Conservation (phyloP, 2,888 invertebrate genomes). For the Ethmia dodecea region DNA sequence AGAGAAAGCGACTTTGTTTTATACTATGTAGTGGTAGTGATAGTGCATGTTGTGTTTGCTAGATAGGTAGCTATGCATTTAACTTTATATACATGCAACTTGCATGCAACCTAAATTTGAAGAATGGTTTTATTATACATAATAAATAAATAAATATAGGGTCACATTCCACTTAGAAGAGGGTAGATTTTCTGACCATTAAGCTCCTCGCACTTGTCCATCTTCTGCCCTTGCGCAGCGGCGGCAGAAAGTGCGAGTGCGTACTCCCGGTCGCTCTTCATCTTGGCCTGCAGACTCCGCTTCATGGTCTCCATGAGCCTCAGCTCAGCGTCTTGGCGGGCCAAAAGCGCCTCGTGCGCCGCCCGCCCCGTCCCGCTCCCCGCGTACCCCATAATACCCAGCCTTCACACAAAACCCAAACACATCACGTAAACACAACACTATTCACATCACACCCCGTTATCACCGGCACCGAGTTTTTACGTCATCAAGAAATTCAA, state of each 20-base stretch:
- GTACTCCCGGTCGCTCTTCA: slow-evolving; percentile 95
- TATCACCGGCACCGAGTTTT: slow-evolving; percentile 53
- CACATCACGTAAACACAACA: slow-evolving; percentile 61
- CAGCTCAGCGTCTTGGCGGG: slow-evolving; percentile 94
- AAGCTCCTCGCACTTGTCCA: slow-evolving; percentile 86
- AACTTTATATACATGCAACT: too few relatives aligned
- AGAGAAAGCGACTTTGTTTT: too few relatives aligned
- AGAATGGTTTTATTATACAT: too few relatives aligned
- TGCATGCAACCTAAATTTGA: too few relatives aligned
- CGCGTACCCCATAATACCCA: slow-evolving; percentile 87
- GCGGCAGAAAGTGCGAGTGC: slow-evolving; percentile 89
- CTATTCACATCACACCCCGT: slow-evolving; percentile 50
- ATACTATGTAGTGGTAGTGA: too few relatives aligned
- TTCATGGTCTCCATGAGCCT: slow-evolving; percentile 95
- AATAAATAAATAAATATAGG: too few relatives aligned
- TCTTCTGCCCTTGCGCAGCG: slow-evolving; percentile 89
- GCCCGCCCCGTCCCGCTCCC: slow-evolving; percentile 90
- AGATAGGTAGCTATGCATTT: too few relatives aligned
- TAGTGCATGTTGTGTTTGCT: too few relatives aligned
- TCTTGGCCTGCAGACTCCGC: slow-evolving; percentile 89
- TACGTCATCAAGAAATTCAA: slow-evolving; percentile 43
- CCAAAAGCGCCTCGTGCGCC: slow-evolving; percentile 93
- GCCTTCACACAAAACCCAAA: slow-evolving; percentile 44
- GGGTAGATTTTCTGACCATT: too few relatives aligned
- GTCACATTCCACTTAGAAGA: too few relatives aligned